Conservation (phyloP, 2,888 invertebrate genomes). For the Nineta flava region DNA sequence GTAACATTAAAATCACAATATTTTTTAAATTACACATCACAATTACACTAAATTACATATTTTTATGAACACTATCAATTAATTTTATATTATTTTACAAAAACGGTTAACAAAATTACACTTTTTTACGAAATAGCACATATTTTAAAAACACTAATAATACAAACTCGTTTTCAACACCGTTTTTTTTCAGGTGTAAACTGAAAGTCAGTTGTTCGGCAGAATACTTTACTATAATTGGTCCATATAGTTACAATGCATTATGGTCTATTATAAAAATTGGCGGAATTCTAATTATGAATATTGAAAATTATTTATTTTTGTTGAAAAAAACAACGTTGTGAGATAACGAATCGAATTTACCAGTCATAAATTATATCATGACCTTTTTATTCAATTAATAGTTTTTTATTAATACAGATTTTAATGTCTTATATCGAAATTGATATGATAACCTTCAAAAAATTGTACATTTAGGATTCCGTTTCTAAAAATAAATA, state of each 20-base stretch:
- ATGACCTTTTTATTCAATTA: too few species aligned
- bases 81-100: background rate
- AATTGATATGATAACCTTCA: too few species aligned
- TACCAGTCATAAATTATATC: too few species aligned
- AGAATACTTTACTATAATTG: background rate
- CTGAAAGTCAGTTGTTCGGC: conserved; percentile 1
- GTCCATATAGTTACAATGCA: background rate
- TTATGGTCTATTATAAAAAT: background rate
- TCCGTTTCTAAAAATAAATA: too few species aligned
- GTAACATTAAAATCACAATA: conserved; percentile 3
- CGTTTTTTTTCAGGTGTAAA: conserved; percentile 3
- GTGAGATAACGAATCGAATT: too few species aligned
- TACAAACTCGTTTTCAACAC: background rate
- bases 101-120: background rate
- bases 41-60: background rate
- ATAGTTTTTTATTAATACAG: too few species aligned
- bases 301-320: too few species aligned
- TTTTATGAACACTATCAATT: background rate
- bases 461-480: too few species aligned
- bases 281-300: background rate
- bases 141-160: background rate
- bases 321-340: too few species aligned
- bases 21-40: background rate
- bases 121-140: background rate
- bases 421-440: too few species aligned